Conservation (phyloP, 2,797 vertebrate genomes). For the Brachyalestes nurse region DNA sequence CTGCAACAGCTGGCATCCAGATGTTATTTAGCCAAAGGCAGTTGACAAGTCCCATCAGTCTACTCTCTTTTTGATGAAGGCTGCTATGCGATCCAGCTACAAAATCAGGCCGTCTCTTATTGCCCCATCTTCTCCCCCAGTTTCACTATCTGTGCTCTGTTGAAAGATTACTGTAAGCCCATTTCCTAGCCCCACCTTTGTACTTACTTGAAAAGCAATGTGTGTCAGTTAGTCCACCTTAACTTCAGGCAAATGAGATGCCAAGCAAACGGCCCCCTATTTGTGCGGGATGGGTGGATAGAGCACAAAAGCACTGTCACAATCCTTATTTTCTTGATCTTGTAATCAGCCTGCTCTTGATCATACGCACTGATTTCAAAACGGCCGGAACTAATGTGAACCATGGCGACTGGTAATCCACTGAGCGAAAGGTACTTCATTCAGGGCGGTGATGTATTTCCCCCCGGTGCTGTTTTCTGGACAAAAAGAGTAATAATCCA, state of each 20-base stretch:
- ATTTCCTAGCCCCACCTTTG: conserved; percentile 64
- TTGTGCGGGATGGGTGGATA: background rate
- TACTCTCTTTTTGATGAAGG: conserved; percentile 32
- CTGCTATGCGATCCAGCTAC: conserved; percentile 2
- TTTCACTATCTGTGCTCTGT: conserved; percentile 37
- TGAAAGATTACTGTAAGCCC: conserved; percentile 65
- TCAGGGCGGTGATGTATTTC: conserved; percentile 41
- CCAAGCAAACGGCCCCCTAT: conserved; percentile 47
- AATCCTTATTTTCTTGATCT: conserved; percentile 48
- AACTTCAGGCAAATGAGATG: conserved; percentile 59
- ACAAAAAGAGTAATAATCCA: conserved; percentile 54
- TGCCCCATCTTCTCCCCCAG: background rate
- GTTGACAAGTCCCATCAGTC: conserved; percentile 53
- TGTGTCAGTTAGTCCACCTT: conserved; percentile 70
- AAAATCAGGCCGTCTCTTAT: conserved; percentile 14
- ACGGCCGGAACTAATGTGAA: conserved; percentile 79
- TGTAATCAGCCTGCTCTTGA: conserved; percentile 70
- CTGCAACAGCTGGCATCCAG: conserved; percentile 62
- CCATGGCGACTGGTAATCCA: conserved; percentile 59
- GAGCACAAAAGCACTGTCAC: background rate
- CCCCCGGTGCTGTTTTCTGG: conserved; percentile 42
- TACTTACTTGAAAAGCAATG: conserved; percentile 70
- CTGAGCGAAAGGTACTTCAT: conserved; percentile 60
- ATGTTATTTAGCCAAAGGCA: conserved; percentile 54
- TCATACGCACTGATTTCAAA: conserved; percentile 75